Evolutionary conservation across 2,113 vertebrate genomes (phyloP).

Genomic region (Ochotona curzoniae): DNA sequence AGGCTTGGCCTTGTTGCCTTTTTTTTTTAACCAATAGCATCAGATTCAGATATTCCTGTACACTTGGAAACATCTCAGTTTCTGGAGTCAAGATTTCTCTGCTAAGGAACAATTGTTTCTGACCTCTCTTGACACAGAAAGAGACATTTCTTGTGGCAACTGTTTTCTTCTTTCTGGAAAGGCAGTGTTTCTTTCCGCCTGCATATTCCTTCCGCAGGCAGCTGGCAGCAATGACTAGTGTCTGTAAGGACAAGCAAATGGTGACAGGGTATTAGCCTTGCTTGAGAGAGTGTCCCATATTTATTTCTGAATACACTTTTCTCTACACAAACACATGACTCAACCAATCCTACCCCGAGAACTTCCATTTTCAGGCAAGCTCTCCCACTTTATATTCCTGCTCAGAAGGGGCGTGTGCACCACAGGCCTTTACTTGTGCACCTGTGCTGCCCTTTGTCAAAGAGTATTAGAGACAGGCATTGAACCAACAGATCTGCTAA

Average conservation of each 20-base stretch:
- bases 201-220: slow-evolving; percentile 91
- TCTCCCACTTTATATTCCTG: not conserved
- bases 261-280: not conserved
- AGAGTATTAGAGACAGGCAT: not conserved
- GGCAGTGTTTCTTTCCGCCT: slow-evolving; percentile 83
- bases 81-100: not conserved
- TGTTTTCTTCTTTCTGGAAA: slow-evolving; percentile 87
- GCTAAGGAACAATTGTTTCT: slow-evolving; percentile 4
- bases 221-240: slow-evolving; percentile 88
- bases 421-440: not conserved
- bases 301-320: not conserved
- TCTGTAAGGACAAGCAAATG: slow-evolving; percentile 83
- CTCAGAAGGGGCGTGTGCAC: not conserved
- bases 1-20: not conserved
- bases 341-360: not conserved
- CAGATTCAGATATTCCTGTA: no score
- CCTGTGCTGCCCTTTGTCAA: not conserved
- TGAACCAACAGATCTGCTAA: not conserved
- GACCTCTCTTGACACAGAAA: slow-evolving; percentile 95
- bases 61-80: not conserved
- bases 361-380: not conserved
- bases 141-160: slow-evolving; percentile 92
- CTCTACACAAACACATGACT: not conserved
- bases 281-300: not conserved
- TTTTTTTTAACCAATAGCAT: accelerated